Percentiles rank a stretch among this genome's conserved stretches.
These are phyloP conservation scores for Formicarius rufipectus DNA, from an alignment of 2,113 vertebrate genomes.

Conservation along the genomic window DNA sequence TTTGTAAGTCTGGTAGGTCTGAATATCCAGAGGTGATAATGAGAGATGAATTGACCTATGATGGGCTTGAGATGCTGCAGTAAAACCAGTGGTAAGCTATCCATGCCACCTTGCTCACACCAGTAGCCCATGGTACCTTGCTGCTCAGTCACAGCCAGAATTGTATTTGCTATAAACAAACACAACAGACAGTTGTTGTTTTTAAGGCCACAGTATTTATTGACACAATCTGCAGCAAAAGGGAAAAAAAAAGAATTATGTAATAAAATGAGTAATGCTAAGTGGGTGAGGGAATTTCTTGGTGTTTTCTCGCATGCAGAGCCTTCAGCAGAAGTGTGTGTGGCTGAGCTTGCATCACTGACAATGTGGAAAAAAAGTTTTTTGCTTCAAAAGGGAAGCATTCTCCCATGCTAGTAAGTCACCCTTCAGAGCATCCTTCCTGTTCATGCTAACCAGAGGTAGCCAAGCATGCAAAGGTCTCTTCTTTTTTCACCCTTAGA, in stretches of 20 bases:
- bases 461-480: constrained; percentile 71
- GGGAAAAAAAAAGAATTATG: background rate
- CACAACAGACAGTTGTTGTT: background rate
- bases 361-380: constrained; percentile 3
- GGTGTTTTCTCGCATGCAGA: constrained; percentile 43
- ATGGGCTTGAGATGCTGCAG: background rate
- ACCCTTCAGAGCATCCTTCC: constrained; percentile 65
- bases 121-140: background rate
- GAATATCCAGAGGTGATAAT: background rate
- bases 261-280: constrained; percentile 29
- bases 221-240: background rate
- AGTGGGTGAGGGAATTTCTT: constrained; percentile 60
- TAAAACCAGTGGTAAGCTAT: background rate
- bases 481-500: constrained; percentile 6
- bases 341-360: background rate
- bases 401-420: background rate
- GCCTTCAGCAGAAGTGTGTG: background rate
- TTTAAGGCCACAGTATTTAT: background rate
- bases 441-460: constrained; percentile 67
- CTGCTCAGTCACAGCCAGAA: background rate
- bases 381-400: constrained; percentile 19
- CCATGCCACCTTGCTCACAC: background rate
- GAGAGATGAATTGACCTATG: background rate
- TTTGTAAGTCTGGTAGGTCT: background rate
- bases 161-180: background rate